A percentile compares a stretch with the other conserved stretches of the same genome.
These are phyloP conservation scores for Furnarius figulus DNA, from an alignment of 2,113 vertebrate genomes.

Conservation along the genomic window DNA sequence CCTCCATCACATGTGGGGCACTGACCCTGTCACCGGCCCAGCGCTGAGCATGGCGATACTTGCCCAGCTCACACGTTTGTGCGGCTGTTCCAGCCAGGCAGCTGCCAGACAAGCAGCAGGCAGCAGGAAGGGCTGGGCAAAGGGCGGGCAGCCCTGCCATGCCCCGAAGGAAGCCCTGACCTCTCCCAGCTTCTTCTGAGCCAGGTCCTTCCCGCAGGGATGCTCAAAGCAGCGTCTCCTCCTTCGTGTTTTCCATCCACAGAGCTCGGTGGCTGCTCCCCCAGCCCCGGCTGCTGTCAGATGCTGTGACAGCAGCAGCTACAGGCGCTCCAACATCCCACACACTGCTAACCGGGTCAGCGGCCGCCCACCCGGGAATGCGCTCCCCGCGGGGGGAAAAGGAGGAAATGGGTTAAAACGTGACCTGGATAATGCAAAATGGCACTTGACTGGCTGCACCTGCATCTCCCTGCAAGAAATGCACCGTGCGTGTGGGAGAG, in stretches of 20 bases:
- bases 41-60: background rate
- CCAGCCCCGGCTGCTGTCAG: background rate
- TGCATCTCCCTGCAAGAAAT: background rate
- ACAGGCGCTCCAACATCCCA: background rate
- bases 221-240: background rate
- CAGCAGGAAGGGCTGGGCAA: background rate
- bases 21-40: background rate
- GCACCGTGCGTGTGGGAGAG: background rate
- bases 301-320: background rate
- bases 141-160: background rate
- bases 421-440: constrained; percentile 10
- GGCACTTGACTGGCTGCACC: background rate
- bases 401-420: background rate
- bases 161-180: background rate
- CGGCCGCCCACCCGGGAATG: background rate
- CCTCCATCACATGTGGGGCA: background rate
- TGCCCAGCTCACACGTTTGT: background rate
- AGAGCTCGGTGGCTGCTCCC: background rate
- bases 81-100: background rate
- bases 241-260: background rate
- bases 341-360: background rate
- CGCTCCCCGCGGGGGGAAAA: accelerated
- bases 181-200: background rate
- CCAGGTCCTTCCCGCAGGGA: background rate
- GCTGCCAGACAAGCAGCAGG: background rate